Evolutionary conservation across 2,888 invertebrate species (phyloP), one percentile per base, ranked within the genome.

Genomic region (Melitaea athalia): DNA sequence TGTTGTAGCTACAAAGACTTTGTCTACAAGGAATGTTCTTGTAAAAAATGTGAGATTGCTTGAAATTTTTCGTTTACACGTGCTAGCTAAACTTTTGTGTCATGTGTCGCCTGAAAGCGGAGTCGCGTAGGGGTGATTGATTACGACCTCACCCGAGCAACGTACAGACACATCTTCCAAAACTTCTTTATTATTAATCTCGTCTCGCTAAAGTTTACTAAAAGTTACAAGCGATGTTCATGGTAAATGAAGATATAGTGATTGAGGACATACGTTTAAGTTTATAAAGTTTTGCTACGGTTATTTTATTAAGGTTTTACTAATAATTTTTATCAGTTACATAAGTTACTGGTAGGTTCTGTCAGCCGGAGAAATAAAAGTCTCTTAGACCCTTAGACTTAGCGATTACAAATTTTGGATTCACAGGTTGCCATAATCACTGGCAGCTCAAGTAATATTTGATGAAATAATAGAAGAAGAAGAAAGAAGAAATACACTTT

Each of bases 71-170:
- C 17, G 17, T 24, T 12, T 15, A 55, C 3, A 38, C 17, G 33
- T 3, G 31, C 33, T 55, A 8, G n/a, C 33, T 0, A n/a, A 38
- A 33, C 55, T 33, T 55, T 15, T 1, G 33, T n/a, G 14, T 33
- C 14, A n/a, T 55, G 55, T 38, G 55, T 55, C 33, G 17, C 10
- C 24, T 63, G 76, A 81, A 77, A 80, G 77, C 74, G 59, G 70
- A 70, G 65, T 71, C 72, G 69, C 77, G 78, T 77, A 73, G 65
- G 50, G 64, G 73, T 80, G 80, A 81, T 80, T 80, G 82, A 72
- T 72, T 66, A 66, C 63, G 68, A 68, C 64, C 64, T 60, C 24
- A 55, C 64, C 53, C 64, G 62, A 38, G 55, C 38, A 38, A 65
- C 65, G 55, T 57, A 67, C 55, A 55, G 17, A 38, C 14, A 55